A percentile compares a stretch with the other conserved stretches of the same genome.
phyloP scores from a whole-genome alignment of 2,113 vertebrate species.

The Argyrosomus japonicus region DNA sequence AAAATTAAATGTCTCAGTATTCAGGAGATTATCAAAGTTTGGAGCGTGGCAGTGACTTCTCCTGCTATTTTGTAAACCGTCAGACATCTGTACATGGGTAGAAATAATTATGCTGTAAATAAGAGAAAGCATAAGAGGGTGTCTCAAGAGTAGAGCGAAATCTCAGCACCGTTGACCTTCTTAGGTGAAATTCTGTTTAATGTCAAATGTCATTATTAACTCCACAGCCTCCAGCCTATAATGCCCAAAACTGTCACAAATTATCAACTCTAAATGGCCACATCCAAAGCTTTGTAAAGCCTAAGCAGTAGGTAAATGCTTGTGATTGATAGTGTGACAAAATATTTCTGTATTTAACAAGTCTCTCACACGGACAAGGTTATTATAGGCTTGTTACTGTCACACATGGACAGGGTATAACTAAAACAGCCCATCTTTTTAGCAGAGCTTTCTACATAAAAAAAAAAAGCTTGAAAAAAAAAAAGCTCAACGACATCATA shows the following conservation, averaged over 20 bases:
- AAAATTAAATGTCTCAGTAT: conserved; percentile 24
- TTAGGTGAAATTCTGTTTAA: conserved; percentile 3
- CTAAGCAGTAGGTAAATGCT: conserved; percentile 83
- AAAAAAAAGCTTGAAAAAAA: conserved; percentile 80
- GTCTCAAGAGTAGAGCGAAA: background rate
- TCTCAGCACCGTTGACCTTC: background rate
- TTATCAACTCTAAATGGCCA: conserved; percentile 39
- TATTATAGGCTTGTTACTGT: conserved; percentile 95
- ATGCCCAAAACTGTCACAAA: conserved; percentile 29
- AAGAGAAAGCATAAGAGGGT: background rate
- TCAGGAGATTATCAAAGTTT: conserved; percentile 23
- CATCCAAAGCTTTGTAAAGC: conserved; percentile 46
- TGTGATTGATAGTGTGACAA: conserved; percentile 96
- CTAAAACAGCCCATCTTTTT: conserved; percentile 91
- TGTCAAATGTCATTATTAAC: conserved; percentile 18
- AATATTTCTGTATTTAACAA: conserved; percentile 97
- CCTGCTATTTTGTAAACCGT: background rate
- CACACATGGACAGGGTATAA: conserved; percentile 90
- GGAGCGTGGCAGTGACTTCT: background rate
- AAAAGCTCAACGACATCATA: conserved; percentile 94
- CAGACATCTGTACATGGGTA: background rate
- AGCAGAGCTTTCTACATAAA: conserved; percentile 82
- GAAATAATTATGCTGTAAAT: conserved; percentile 2
- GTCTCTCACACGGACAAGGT: conserved; percentile 87
- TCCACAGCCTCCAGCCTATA: background rate